Percentiles rank a stretch among this genome's conserved stretches.
phyloP scores from a whole-genome alignment of 2,113 vertebrate species.

The Thalassarche chlororhynchos region DNA sequence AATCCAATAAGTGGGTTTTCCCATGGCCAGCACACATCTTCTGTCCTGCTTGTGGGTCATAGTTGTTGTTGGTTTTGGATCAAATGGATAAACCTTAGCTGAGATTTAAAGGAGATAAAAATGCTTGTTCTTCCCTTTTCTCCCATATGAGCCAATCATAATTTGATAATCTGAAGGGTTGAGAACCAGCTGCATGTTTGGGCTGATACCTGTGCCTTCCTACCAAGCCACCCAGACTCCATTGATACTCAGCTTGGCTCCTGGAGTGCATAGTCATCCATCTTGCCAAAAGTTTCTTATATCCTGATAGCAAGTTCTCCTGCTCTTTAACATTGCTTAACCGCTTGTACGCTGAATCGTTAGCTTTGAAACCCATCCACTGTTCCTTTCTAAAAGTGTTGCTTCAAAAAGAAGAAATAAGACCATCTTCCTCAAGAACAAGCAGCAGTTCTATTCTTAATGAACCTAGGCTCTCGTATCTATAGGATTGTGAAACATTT shows the following conservation, averaged over 20 bases:
- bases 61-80: neutral
- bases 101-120: neutral
- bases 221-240: neutral
- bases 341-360: neutral
- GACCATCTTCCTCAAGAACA: neutral
- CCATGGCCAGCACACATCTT: neutral
- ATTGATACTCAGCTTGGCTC: neutral
- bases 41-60: neutral
- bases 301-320: neutral
- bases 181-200: neutral
- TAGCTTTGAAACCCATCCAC: neutral
- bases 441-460: neutral
- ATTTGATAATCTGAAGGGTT: neutral
- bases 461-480: neutral
- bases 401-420: neutral
- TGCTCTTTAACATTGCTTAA: neutral
- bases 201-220: neutral
- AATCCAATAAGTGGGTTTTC: neutral
- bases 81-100: neutral
- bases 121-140: neutral
- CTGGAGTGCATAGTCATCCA: neutral
- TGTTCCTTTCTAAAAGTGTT: neutral
- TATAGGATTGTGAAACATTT: neutral
- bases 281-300: neutral
- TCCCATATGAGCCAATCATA: neutral